Percentiles rank a stretch among this genome's conserved stretches.
Evolutionary conservation across 2,888 invertebrate genomes (phyloP).

Genomic region (Lydus trimaculatus): DNA sequence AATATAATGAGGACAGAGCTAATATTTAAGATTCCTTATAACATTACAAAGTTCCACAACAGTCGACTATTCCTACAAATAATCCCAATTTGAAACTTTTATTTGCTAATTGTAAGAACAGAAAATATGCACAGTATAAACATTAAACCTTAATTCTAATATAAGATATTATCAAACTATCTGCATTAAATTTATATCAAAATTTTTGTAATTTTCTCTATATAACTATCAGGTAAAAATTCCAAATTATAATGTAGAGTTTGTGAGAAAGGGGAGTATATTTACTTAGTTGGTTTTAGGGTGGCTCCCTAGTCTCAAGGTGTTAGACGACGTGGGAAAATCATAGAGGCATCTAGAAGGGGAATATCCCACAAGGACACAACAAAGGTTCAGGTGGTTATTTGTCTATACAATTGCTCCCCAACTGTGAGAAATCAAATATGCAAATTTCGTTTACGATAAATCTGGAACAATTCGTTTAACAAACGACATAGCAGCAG

Average conservation of each 20-base stretch:
- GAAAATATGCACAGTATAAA: too few species aligned
- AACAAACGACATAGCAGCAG: too few species aligned
- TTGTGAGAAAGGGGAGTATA: neutral
- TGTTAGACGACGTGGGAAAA: slow-evolving; percentile 8
- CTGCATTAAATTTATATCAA: too few species aligned
- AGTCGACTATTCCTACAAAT: neutral
- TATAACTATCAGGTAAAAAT: too few species aligned
- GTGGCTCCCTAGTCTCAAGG: slow-evolving; percentile 1
- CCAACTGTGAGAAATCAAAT: slow-evolving; percentile 9
- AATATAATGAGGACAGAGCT: neutral
- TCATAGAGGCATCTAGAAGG: neutral
- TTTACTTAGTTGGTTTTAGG: neutral
- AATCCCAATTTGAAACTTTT: too few species aligned
- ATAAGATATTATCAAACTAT: too few species aligned
- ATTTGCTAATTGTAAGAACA: too few species aligned
- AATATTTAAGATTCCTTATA: neutral
- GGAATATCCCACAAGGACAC: neutral
- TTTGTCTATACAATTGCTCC: neutral
- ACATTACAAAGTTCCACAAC: neutral
- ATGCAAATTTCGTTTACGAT: neutral
- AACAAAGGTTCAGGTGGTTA: slow-evolving; percentile 3
- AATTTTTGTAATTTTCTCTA: too few species aligned
- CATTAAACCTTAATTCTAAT: too few species aligned
- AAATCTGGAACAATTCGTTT: neutral
- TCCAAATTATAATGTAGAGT: neutral